phyloP scores from a whole-genome alignment of 2,888 invertebrate species.

The Agonum fuliginosum region DNA sequence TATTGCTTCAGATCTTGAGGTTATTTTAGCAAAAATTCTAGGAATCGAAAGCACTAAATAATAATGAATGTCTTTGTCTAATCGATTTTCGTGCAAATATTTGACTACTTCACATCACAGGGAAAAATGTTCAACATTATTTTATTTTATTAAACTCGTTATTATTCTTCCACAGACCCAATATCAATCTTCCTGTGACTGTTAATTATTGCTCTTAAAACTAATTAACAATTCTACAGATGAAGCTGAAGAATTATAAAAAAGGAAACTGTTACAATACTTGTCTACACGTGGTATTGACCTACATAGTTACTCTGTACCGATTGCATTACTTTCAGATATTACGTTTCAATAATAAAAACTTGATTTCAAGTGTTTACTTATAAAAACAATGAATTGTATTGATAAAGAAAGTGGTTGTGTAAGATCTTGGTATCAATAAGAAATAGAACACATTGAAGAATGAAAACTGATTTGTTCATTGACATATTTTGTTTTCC shows the following conservation, averaged over 20 bases:
- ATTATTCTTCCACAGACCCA: neutral
- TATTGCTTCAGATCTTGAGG: too few relatives aligned
- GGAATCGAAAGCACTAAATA: too few relatives aligned
- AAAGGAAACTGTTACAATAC: neutral
- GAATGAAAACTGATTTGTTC: neutral
- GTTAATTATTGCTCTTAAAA: neutral
- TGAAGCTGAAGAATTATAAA: neutral
- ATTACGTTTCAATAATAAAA: constrained; percentile 2
- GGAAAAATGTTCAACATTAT: too few relatives aligned
- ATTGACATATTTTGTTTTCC: too few relatives aligned
- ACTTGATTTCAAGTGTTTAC: constrained; percentile 30
- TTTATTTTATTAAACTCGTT: too few relatives aligned
- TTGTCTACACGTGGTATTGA: constrained; percentile 32
- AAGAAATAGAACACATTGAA: neutral
- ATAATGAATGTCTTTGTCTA: constrained; percentile 9
- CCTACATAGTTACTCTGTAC: constrained; percentile 23
- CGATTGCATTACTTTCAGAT: constrained; percentile 19
- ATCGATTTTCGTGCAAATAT: neutral
- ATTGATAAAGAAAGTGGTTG: constrained; percentile 6
- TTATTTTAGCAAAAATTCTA: constrained; percentile 9
- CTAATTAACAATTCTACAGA: neutral
- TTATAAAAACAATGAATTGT: neutral
- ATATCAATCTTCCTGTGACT: too few relatives aligned
- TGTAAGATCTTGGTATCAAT: neutral
- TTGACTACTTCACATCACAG: too few relatives aligned